Conservation (phyloP, 2,797 vertebrate species). For the Pangasius mekongensis region DNA sequence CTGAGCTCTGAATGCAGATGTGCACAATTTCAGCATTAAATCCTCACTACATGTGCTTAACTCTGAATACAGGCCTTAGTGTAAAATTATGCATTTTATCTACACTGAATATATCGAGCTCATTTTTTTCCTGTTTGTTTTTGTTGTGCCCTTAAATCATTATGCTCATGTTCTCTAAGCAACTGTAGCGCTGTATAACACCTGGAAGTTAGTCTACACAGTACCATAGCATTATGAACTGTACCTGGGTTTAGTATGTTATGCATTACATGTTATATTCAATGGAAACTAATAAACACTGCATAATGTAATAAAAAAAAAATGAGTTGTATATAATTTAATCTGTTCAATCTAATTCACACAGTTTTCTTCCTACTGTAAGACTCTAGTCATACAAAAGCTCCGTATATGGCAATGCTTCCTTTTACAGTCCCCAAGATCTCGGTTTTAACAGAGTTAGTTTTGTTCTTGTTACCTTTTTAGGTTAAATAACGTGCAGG, state of each 20-base stretch:
- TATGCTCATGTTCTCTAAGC: not conserved
- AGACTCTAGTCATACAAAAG: too few species aligned
- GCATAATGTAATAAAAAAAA: not conserved
- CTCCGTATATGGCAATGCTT: not conserved
- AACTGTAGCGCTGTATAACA: constrained; percentile 18
- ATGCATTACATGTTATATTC: constrained; percentile 6
- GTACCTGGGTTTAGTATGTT: constrained; percentile 16
- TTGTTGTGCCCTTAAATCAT: not conserved
- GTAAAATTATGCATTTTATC: not conserved
- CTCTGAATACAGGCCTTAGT: constrained; percentile 5
- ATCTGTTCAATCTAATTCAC: not conserved
- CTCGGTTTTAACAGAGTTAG: not conserved
- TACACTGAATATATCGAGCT: constrained; percentile 1
- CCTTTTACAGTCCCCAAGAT: not conserved
- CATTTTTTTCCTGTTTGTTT: not conserved
- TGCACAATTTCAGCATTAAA: not conserved
- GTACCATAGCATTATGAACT: not conserved
- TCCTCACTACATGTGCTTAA: not conserved
- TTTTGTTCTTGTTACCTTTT: constrained; percentile 22
- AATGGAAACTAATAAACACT: constrained; percentile 26
- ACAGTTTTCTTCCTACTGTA: too few species aligned
- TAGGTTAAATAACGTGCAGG: not conserved
- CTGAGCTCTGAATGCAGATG: not conserved
- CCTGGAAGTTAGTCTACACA: not conserved
- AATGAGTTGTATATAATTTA: not conserved